Conservation (phyloP, 2,888 invertebrate species). For the Stenodera caucasica region DNA sequence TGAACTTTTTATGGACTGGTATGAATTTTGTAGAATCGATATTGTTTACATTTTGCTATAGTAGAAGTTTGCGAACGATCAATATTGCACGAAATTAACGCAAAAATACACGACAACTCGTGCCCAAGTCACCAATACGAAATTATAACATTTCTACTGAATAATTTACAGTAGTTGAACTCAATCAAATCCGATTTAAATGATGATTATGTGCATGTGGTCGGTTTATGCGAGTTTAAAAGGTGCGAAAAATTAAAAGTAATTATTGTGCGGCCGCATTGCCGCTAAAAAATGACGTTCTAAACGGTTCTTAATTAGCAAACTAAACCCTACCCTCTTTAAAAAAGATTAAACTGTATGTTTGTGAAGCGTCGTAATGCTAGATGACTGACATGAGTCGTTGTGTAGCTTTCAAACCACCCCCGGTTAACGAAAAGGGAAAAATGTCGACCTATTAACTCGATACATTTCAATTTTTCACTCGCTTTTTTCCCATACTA, state of each 20-base stretch:
- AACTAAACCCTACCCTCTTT: conserved; percentile 57
- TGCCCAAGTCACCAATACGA: too few species aligned
- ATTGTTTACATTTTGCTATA: conserved; percentile 50
- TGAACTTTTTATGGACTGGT: conserved; percentile 55
- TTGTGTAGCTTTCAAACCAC: conserved; percentile 36
- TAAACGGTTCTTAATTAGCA: conserved; percentile 58
- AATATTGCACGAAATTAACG: background rate
- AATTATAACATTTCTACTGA: too few species aligned
- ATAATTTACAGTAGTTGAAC: background rate
- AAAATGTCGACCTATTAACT: conserved; percentile 47
- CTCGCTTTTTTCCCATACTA: too few species aligned
- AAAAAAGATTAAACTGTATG: conserved; percentile 57
- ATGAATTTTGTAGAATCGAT: conserved; percentile 56
- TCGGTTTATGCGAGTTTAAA: conserved; percentile 30
- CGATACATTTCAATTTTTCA: conserved; percentile 44
- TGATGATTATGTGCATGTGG: background rate
- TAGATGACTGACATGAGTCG: conserved; percentile 55
- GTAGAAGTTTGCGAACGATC: background rate
- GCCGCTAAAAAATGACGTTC: conserved; percentile 55
- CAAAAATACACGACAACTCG: background rate
- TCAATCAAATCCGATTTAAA: background rate
- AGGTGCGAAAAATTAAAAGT: conserved; percentile 46
- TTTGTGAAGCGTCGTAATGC: conserved; percentile 56
- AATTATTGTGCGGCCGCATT: conserved; percentile 39
- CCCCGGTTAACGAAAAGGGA: conserved; percentile 32